Evolutionary conservation across 2,113 vertebrate genomes (phyloP), one percentile per base, ranked within the genome.

Genomic region (Brachyhypopomus gauderio): DNA sequence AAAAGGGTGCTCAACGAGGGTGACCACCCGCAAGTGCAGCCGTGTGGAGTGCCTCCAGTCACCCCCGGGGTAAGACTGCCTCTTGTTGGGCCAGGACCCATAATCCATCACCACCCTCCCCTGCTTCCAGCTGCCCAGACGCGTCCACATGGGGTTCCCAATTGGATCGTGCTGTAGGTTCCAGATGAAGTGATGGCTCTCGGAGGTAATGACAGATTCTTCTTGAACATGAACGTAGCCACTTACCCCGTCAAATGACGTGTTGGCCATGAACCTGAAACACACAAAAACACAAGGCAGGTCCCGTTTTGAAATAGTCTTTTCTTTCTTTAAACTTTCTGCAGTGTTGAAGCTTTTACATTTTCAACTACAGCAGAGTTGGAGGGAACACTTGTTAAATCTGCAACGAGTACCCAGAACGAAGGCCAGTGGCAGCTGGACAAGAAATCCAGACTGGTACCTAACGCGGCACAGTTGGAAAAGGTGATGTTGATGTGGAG

Each of bases 141-240:
- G 94, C 0, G 95, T 96, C 96, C 96, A 96, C 94, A 95, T 95
- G 0, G 91, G 95, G 60, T 95, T 96, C 48, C 94, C 96, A 0
- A 96, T 72, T 36, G 95, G 95, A 81, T 96, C 95, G 0, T 95
- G 93, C 81, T 96, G 96, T 72, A 96, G 91, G 85, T 94, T 95
- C 96, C 95, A 96, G 86, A 97, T 95, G 89, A 95, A 96, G 87
- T 96, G 94, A 77, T 96, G 95, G 87, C 93, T 94, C 90, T 96
- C 94, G 23, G 95, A 95, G 85, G 93, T 94, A 87, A 96, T 82
- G 66, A 94, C 86, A 9, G 93, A 93, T 41, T 93, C 95, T 2
- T 90, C 94, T 89, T 90, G 93, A 60, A 95, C 92, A 81, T 70
- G 93, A 87, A 97, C 92, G 85, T 90, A 94, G 59, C 96, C 96